Percentiles rank a stretch among this genome's conserved stretches.
Evolutionary conservation across 2,113 vertebrate genomes (phyloP).

Genomic region (Hydropotes inermis): DNA sequence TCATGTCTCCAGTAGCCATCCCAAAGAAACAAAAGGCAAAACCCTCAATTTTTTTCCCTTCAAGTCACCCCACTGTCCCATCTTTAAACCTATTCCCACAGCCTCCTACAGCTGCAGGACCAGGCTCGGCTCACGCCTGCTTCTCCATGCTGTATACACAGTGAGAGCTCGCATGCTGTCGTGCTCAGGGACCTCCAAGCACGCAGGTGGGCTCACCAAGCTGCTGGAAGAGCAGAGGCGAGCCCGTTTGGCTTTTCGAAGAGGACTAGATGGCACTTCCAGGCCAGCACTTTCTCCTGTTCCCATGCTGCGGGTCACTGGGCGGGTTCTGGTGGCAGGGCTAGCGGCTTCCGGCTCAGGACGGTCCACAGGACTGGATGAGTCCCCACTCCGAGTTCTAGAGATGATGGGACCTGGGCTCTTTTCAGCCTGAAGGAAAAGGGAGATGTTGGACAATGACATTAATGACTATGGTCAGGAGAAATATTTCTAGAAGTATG

Average conservation of each 20-base stretch:
- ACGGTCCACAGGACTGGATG: slow-evolving; percentile 83
- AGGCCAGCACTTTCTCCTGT: slow-evolving; percentile 80
- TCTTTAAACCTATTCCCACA: background rate
- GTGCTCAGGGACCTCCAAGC: fast-evolving
- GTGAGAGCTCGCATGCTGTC: fast-evolving
- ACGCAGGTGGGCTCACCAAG: slow-evolving; percentile 80
- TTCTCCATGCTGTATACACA: background rate
- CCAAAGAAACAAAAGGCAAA: slow-evolving; percentile 25
- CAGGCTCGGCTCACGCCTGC: too few species aligned
- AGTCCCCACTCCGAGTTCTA: slow-evolving; percentile 87
- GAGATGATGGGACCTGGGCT: slow-evolving; percentile 74
- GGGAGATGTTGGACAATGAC: background rate
- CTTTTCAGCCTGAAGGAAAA: slow-evolving; percentile 75
- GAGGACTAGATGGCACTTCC: slow-evolving; percentile 85
- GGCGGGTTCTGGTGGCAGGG: slow-evolving; percentile 84
- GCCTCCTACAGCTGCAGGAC: background rate
- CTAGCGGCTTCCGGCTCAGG: slow-evolving; percentile 78
- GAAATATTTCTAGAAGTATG: background rate
- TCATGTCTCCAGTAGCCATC: background rate
- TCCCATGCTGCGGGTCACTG: slow-evolving; percentile 89
- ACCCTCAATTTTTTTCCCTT: too few species aligned
- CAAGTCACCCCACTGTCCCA: background rate
- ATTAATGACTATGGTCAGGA: background rate
- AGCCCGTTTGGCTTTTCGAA: slow-evolving; percentile 86
- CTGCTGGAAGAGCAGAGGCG: slow-evolving; percentile 89